phyloP scores from a whole-genome alignment of 2,888 invertebrate species.

The Meghimatium bilineatum region DNA sequence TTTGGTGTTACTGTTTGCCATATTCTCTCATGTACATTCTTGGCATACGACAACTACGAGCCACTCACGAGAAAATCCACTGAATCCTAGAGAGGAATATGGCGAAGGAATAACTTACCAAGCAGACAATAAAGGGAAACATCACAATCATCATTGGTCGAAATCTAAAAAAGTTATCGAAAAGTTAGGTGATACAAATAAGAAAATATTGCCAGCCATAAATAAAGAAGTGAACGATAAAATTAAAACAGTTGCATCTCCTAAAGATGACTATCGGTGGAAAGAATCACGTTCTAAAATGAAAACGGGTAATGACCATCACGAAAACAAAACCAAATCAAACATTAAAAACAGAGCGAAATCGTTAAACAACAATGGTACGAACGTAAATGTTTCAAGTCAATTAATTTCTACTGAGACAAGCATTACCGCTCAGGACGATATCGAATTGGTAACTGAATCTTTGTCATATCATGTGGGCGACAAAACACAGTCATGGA shows the following conservation, averaged over 20 bases:
- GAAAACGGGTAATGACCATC: neutral
- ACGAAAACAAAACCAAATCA: no score
- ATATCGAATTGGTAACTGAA: neutral
- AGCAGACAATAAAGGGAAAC: no score
- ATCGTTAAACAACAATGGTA: neutral
- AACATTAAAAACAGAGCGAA: neutral
- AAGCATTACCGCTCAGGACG: neutral
- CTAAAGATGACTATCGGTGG: neutral
- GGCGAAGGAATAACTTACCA: neutral
- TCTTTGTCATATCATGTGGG: neutral
- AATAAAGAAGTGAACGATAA: neutral
- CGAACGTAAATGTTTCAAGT: neutral
- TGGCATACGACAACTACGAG: neutral
- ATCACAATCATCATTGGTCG: neutral
- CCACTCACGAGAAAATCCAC: neutral
- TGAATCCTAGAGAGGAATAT: neutral
- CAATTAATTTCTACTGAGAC: neutral
- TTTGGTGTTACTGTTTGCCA: constrained; percentile 15
- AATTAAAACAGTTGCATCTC: neutral
- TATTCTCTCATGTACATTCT: constrained; percentile 10
- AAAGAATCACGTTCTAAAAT: neutral
- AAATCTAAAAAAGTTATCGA: neutral
- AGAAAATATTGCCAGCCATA: neutral
- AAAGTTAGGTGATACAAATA: neutral
- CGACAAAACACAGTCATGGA: neutral